Conservation (phyloP, 2,113 vertebrate genomes). For the Furnarius figulus region DNA sequence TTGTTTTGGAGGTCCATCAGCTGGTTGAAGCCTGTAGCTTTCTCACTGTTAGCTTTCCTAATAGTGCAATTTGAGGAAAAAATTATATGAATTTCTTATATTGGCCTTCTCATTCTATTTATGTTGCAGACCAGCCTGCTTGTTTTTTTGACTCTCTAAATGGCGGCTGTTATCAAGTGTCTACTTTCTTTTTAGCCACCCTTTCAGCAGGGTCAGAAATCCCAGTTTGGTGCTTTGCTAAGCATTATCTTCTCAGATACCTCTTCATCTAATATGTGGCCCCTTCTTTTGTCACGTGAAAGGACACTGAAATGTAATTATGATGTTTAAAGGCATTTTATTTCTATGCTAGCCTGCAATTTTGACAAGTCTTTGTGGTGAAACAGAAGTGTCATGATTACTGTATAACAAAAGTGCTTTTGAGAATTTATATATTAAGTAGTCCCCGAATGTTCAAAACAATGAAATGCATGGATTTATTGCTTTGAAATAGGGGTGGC, state of each 20-base stretch:
- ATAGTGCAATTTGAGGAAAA: neutral
- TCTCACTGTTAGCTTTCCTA: neutral
- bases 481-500: neutral
- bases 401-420: neutral
- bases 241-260: neutral
- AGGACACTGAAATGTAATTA: neutral
- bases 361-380: neutral
- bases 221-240: neutral
- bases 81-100: neutral
- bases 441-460: neutral
- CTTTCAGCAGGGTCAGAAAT: neutral
- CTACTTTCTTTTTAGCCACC: neutral
- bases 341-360: neutral
- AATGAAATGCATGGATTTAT: accelerated
- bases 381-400: neutral
- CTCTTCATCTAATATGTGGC: neutral
- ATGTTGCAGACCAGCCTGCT: neutral
- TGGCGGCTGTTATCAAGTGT: neutral
- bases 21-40: neutral
- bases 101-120: neutral
- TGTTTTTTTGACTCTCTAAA: neutral
- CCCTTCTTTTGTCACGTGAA: neutral
- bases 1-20: neutral
- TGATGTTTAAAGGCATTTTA: neutral
- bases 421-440: neutral